Base-by-base conservation (phyloP, 2,888 invertebrate genomes). In the Dryadula phaetusa region DNA sequence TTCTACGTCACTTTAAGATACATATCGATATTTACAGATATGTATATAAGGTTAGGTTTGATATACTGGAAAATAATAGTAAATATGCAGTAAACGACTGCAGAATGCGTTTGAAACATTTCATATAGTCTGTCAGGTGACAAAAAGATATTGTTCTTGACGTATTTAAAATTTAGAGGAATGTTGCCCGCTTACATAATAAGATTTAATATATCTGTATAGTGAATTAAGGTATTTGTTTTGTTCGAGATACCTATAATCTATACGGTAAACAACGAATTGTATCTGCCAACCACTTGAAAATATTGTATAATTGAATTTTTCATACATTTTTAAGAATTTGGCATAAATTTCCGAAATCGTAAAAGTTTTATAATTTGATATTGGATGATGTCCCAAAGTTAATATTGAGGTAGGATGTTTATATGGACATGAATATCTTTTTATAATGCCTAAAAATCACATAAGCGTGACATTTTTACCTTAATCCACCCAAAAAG, bases 291-390 rank as follows among this genome's bases (percentile, higher is more conserved):
- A 28, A 28, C 6, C 6, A 6, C 6, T 3, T 28, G 6, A 3
- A 28, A 28, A 28, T n/a, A 28, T 28, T 4, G 12, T 46, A 4
- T 20, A 20, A 46, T 34, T 7, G 1, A 20, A 37, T 62, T 54
- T 69, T 18, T 63, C 52, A 67, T n/a, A n/a, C n/a, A 67, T 66
- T 52, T 61, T 66, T 67, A 56, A 32, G 0, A n/a, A 58, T 10
- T 6, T 60, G 2, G 16, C 44, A 60, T 60, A 60, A 60, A 44
- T 60, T 25, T 44, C 14, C 18, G 20, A 56, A 37, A 56, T 56
- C 37, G n/a, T 37, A 40, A 56, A 56, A 22, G 20, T 20, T 40
- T 56, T n/a, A 56, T 10, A 56, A 22, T 22, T 56, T 37, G 37
- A 56, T 40, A 56, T 56, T 56, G 2, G 40, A 40, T n/a, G 3